These are phyloP conservation scores for Battus philenor DNA, from an alignment of 1,140 invertebrate genomes.

Conservation along the genomic window DNA sequence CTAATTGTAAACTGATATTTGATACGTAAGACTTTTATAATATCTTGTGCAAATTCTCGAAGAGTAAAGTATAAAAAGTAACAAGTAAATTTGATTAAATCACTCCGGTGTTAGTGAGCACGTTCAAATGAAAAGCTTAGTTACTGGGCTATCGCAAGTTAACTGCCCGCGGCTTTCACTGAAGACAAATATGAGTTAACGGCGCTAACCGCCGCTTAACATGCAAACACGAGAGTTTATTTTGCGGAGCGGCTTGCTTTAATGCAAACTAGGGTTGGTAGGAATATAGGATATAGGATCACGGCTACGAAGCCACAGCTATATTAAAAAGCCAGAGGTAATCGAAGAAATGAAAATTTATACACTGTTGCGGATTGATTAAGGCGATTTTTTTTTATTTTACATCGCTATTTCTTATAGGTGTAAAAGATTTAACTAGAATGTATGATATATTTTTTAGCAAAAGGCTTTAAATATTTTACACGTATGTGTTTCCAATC, in stretches of 20 bases:
- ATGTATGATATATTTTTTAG: too few species aligned
- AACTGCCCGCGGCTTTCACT: slow-evolving; percentile 9
- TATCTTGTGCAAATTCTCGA: too few species aligned
- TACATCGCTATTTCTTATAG: too few species aligned
- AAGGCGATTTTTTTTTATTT: too few species aligned
- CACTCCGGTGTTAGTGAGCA: not conserved
- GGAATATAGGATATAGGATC: not conserved
- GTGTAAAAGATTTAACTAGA: too few species aligned
- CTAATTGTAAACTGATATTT: too few species aligned
- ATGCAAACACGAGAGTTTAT: slow-evolving; percentile 10
- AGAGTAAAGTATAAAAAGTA: too few species aligned
- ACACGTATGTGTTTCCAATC: too few species aligned
- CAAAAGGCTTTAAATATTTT: too few species aligned
- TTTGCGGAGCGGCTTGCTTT: slow-evolving; percentile 1
- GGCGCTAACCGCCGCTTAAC: slow-evolving; percentile 4
- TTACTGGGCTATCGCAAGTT: slow-evolving; percentile 13
- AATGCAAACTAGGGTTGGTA: not conserved
- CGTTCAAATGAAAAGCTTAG: not conserved
- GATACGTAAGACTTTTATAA: too few species aligned
- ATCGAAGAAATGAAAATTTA: not conserved
- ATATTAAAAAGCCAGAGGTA: not conserved
- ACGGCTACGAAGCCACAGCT: not conserved
- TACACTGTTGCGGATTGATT: too few species aligned
- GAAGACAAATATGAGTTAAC: slow-evolving; percentile 17
- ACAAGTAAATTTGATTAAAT: slow-evolving; percentile 3